Evolutionary conservation across 1,140 invertebrate genomes (phyloP).

Genomic region (Drosophila sechellia): DNA sequence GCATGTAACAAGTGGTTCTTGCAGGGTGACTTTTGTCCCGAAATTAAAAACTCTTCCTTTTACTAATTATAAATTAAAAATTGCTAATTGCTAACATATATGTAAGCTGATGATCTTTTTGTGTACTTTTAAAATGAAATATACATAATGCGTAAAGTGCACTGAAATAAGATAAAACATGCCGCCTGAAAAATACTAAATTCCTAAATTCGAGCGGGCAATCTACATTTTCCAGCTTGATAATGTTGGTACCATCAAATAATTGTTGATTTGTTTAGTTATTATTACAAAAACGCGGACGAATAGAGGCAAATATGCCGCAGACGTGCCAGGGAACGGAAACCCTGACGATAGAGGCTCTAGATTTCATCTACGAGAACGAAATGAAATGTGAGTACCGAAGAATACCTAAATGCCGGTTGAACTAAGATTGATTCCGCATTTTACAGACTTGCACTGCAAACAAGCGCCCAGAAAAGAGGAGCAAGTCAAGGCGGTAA

Average conservation of each 20-base stretch:
- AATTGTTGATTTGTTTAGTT: slow-evolving; percentile 24
- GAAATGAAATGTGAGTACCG: slow-evolving; percentile 11
- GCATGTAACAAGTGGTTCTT: slow-evolving; percentile 20
- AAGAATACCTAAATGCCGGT: not conserved
- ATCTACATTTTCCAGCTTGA: not conserved
- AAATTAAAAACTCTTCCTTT: not conserved
- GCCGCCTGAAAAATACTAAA: not conserved
- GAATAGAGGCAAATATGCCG: not conserved
- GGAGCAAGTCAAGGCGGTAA: not conserved
- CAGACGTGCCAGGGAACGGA: not conserved
- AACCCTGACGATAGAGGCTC: slow-evolving; percentile 4
- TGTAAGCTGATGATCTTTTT: too few species aligned
- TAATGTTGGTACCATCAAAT: slow-evolving; percentile 7
- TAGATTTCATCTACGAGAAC: not conserved
- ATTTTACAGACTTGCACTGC: not conserved
- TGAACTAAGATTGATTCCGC: not conserved
- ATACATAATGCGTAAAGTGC: too few species aligned
- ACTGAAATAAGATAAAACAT: too few species aligned
- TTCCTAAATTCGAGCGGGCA: too few species aligned
- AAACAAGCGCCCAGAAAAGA: not conserved
- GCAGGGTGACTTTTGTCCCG: not conserved
- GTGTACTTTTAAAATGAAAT: too few species aligned
- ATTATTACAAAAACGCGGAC: not conserved
- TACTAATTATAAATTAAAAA: not conserved
- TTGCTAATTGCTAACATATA: too few species aligned